Evolutionary conservation across 2,113 vertebrate species (phyloP).

Genomic region (Macrotus californicus): DNA sequence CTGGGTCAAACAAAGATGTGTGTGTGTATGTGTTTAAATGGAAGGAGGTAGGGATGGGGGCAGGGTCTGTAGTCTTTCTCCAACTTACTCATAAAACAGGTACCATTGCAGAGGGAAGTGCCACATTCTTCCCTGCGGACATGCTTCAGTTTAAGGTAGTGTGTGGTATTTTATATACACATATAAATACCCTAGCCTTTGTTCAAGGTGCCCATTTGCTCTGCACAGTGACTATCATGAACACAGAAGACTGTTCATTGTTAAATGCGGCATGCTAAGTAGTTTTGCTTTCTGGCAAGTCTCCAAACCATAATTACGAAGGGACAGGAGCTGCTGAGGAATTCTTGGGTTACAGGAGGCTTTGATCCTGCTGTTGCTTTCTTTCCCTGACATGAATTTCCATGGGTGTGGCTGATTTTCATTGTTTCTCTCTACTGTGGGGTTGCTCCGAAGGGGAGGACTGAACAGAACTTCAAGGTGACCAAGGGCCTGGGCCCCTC

Average conservation of each 20-base stretch:
- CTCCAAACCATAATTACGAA: conserved; percentile 77
- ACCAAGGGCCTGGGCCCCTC: not conserved
- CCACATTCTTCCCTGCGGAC: conserved; percentile 1
- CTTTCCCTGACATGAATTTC: conserved; percentile 34
- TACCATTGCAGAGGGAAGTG: not conserved
- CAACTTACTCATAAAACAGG: not conserved
- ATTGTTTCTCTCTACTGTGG: not conserved
- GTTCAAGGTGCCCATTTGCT: conserved; percentile 56
- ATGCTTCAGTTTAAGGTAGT: not conserved
- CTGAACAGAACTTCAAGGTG: conserved; percentile 25
- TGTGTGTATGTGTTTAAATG: not conserved
- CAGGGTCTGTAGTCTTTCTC: not conserved
- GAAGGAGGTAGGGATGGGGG: not conserved
- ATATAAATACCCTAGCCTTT: conserved; percentile 36
- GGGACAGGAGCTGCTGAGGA: conserved; percentile 80
- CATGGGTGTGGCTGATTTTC: conserved; percentile 23
- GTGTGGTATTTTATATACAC: conserved; percentile 37
- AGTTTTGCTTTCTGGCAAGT: conserved; percentile 62
- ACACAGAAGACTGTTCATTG: conserved; percentile 67
- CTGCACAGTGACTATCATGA: conserved; percentile 59
- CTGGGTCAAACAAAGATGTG: not conserved
- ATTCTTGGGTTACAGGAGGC: conserved; percentile 78
- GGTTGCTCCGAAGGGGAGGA: conserved; percentile 7
- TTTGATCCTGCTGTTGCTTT: conserved; percentile 64
- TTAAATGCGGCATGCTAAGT: conserved; percentile 62